Percentiles rank a stretch among this genome's conserved stretches.
These are phyloP conservation scores for Drosophila aldrichi DNA, from an alignment of 2,888 invertebrate genomes.

Conservation along the genomic window DNA sequence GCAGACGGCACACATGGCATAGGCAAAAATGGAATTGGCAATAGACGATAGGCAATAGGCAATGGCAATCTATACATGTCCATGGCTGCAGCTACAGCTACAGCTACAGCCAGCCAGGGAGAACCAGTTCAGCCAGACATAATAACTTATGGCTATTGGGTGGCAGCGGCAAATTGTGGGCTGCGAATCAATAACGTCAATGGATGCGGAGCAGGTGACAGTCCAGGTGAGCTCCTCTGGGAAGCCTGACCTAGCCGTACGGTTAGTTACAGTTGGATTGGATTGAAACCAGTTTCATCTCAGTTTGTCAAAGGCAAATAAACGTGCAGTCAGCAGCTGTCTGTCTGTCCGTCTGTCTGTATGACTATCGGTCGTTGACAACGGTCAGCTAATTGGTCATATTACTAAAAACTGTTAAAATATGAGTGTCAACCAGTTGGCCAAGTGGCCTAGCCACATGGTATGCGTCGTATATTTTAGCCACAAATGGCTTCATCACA, in stretches of 20 bases:
- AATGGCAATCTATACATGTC: slow-evolving; percentile 72
- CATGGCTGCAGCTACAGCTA: slow-evolving; percentile 20
- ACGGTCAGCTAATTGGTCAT: slow-evolving; percentile 63
- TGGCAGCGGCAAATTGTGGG: slow-evolving; percentile 71
- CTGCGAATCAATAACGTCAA: slow-evolving; percentile 75
- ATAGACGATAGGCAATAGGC: slow-evolving; percentile 34
- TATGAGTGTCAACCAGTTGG: slow-evolving; percentile 55
- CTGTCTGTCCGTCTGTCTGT: slow-evolving; percentile 7
- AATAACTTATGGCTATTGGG: slow-evolving; percentile 78
- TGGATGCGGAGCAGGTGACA: slow-evolving; percentile 71
- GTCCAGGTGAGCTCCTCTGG: slow-evolving; percentile 31
- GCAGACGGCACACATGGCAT: slow-evolving; percentile 48
- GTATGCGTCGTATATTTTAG: slow-evolving; percentile 36
- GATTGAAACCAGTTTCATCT: slow-evolving; percentile 53
- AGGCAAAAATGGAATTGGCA: slow-evolving; percentile 49
- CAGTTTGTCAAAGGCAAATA: slow-evolving; percentile 45
- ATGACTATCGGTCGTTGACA: slow-evolving; percentile 47
- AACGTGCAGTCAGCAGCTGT: slow-evolving; percentile 19
- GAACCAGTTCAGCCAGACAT: slow-evolving; percentile 73
- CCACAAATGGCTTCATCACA: slow-evolving; percentile 65
- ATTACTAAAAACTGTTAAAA: slow-evolving; percentile 68
- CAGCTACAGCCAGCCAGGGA: slow-evolving; percentile 29
- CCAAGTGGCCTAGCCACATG: slow-evolving; percentile 17
- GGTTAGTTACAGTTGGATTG: slow-evolving; percentile 67
- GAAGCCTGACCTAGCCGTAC: slow-evolving; percentile 54